Evolutionary conservation across 2,888 invertebrate species (phyloP), one percentile per base, ranked within the genome.

Genomic region (Chirona hameri): DNA sequence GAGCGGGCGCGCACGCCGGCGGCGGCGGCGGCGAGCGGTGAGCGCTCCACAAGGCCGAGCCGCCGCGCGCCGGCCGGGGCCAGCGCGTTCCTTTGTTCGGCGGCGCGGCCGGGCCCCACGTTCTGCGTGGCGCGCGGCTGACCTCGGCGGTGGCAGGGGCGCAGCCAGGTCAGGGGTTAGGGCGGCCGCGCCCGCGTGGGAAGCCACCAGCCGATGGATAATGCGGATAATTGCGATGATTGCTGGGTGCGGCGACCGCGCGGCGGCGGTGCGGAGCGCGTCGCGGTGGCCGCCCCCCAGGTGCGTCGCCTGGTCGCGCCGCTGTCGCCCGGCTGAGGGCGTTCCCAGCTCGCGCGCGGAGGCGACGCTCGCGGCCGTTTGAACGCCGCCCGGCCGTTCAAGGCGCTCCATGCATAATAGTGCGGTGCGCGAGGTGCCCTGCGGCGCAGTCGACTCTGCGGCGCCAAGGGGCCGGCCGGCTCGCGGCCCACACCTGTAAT

Each of bases 331-430:
- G 27, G 21, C 46, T 76, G 76, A 27, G 76, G 46, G 76, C 39
- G 76, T 76, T 76, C 76, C 46, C 76, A 46, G 24, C 76, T 39
- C 24, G 24, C 2, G 24, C 14, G 39, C 10, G 10, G 76, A 21
- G 76, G 46, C 46, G 39, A 46, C 76, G 31, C 29, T 31, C 31
- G 72, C 31, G 14, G 72, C 72, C 31, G 72, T 31, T 72, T 27
- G 72, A 72, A 72, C 52, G 52, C 52, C 52, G 52, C 10, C 18
- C 72, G 72, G 15, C 31, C 72, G 72, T 72, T 72, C 29, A 72
- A 27, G 72, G 72, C 31, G 18, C 72, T 29, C 72, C 72, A 72
- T 72, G 72, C 72, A 72, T 72, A 76, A 46, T 76, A 12, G 76
- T 24, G 76, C 46, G 76, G 46, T 18, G 69, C 52, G 69, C 69